phyloP scores from a whole-genome alignment of 1,140 invertebrate genomes.

The Papilio dardanus region DNA sequence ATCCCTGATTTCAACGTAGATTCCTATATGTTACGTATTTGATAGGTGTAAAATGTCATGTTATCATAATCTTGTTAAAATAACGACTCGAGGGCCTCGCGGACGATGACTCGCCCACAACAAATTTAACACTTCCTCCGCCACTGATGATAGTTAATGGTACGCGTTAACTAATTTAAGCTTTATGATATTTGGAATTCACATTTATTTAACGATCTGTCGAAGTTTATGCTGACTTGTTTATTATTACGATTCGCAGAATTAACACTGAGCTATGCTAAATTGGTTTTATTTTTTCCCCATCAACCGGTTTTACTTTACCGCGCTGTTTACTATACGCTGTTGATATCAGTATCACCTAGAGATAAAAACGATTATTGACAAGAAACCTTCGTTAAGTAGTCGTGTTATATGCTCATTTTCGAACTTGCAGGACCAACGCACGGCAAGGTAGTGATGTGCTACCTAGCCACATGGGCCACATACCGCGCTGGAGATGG shows the following conservation, averaged over 20 bases:
- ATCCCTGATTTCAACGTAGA: too few species aligned
- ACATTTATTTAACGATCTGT: neutral
- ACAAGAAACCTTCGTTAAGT: neutral
- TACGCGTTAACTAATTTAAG: neutral
- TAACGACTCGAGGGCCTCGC: too few species aligned
- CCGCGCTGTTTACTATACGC: neutral
- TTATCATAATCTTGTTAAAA: too few species aligned
- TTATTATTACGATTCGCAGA: neutral
- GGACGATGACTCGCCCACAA: too few species aligned
- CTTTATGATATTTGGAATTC: neutral
- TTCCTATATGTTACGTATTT: too few species aligned
- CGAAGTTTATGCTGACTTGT: neutral
- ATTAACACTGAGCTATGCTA: neutral
- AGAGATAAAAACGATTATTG: neutral
- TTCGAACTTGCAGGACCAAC: constrained; percentile 19
- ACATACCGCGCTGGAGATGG: constrained; percentile 14
- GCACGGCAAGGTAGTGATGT: constrained; percentile 28
- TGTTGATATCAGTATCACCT: neutral
- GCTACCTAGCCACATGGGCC: constrained; percentile 15
- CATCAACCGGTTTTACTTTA: neutral
- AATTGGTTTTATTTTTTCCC: constrained; percentile 1
- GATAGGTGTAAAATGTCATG: too few species aligned
- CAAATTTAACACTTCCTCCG: too few species aligned
- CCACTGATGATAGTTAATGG: too few species aligned
- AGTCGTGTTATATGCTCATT: too few species aligned